Conservation (phyloP, 2,888 invertebrate species). For the Zelleria hepariella region DNA sequence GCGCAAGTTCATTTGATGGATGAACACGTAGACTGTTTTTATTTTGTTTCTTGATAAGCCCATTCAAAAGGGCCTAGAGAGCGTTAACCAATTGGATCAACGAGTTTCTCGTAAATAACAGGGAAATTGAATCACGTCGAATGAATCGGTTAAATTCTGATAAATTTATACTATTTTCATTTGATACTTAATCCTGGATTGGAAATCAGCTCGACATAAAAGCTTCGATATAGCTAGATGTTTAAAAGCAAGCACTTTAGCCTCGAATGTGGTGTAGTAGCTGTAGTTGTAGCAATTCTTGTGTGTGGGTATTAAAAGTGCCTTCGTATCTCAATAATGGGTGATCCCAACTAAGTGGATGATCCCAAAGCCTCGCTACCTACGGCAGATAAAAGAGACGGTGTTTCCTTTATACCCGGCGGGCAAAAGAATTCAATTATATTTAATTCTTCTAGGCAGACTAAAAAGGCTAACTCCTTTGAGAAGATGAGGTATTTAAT, state of each 20-base stretch:
- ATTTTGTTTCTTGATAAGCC: background rate
- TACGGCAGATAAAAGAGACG: slow-evolving; percentile 49
- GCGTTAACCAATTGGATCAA: background rate
- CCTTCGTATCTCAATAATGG: background rate
- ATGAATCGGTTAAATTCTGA: background rate
- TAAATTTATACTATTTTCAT: background rate
- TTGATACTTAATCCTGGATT: background rate
- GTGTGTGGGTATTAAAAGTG: background rate
- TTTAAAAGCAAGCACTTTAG: background rate
- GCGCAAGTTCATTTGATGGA: background rate
- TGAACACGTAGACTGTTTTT: background rate
- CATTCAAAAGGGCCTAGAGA: background rate
- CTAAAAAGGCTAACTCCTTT: slow-evolving; percentile 63
- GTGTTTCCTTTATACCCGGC: slow-evolving; percentile 55
- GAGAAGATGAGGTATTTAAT: slow-evolving; percentile 54
- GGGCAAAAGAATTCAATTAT: slow-evolving; percentile 67
- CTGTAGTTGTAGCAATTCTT: background rate
- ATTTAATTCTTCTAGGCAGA: slow-evolving; percentile 50
- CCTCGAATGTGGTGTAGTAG: background rate
- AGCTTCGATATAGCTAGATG: background rate
- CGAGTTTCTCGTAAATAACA: background rate
- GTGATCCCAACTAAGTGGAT: slow-evolving; percentile 19
- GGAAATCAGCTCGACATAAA: background rate
- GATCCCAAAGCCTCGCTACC: slow-evolving; percentile 17
- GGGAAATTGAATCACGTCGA: background rate